Conservation (phyloP, 2,113 vertebrate genomes). For the Xyliphius kryptos region DNA sequence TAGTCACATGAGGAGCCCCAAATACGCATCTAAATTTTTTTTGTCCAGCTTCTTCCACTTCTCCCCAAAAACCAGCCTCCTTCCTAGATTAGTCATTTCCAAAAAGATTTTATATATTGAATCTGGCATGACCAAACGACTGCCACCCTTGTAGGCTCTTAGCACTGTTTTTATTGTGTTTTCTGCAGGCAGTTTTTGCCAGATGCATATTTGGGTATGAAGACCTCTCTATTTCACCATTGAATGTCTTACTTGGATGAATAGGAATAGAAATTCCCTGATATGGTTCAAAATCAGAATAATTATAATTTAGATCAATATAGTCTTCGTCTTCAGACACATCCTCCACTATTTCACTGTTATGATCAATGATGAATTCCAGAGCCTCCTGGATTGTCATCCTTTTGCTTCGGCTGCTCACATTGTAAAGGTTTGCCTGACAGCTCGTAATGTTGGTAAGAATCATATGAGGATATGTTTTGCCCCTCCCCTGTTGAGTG, state of each 20-base stretch:
- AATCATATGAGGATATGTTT: too few species aligned
- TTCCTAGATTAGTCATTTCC: not conserved
- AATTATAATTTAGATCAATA: not conserved
- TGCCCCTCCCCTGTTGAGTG: too few species aligned
- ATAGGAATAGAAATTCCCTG: not conserved
- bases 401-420: too few species aligned
- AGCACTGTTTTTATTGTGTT: conserved; percentile 3
- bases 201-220: not conserved
- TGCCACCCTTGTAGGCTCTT: conserved; percentile 7
- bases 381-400: too few species aligned
- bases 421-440: too few species aligned
- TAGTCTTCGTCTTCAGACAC: not conserved
- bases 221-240: not conserved
- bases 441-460: too few species aligned
- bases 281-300: not conserved
- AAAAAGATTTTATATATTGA: conserved; percentile 11
- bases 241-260: conserved; percentile 3
- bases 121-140: not conserved
- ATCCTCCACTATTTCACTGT: not conserved
- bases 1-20: too few species aligned
- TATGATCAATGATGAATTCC: too few species aligned
- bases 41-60: conserved; percentile 1
- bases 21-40: too few species aligned
- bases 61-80: not conserved
- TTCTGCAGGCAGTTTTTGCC: too few species aligned